Evolutionary conservation across 2,113 vertebrate genomes (phyloP).

Genomic region (Zosterops hypoxanthus): DNA sequence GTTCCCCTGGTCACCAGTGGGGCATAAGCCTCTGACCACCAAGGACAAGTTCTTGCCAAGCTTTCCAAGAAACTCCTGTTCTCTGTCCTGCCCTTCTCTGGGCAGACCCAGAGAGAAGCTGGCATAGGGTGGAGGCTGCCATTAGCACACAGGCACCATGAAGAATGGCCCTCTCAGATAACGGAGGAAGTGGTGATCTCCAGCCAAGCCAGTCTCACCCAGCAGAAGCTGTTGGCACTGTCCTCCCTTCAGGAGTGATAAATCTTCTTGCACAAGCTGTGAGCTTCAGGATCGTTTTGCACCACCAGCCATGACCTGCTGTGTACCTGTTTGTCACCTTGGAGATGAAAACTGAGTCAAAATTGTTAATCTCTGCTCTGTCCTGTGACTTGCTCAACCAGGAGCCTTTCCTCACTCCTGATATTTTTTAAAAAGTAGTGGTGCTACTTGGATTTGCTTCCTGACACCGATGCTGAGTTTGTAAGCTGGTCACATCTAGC

Average conservation of each 20-base stretch:
- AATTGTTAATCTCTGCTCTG: not conserved
- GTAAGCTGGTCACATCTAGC: constrained; percentile 37
- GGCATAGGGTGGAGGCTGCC: not conserved
- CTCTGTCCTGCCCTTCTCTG: not conserved
- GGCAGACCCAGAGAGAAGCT: accelerated
- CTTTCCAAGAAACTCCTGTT: accelerated
- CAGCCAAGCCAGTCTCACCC: accelerated
- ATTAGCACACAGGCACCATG: accelerated
- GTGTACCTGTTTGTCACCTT: not conserved
- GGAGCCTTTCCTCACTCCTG: not conserved
- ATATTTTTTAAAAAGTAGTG: not conserved
- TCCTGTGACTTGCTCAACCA: not conserved
- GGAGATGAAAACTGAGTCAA: not conserved
- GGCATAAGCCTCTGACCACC: not conserved
- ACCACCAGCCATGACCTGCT: not conserved
- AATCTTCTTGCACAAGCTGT: not conserved
- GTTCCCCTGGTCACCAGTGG: not conserved
- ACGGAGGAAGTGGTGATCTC: accelerated
- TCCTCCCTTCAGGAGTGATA: not conserved
- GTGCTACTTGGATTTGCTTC: not conserved
- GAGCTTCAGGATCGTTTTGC: not conserved
- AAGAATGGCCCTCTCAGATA: accelerated
- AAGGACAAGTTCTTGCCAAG: not conserved
- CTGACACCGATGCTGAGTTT: not conserved
- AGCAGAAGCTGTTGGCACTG: not conserved